Evolutionary conservation across 2,888 invertebrate species (phyloP).

Genomic region (Microplitis manilae): DNA sequence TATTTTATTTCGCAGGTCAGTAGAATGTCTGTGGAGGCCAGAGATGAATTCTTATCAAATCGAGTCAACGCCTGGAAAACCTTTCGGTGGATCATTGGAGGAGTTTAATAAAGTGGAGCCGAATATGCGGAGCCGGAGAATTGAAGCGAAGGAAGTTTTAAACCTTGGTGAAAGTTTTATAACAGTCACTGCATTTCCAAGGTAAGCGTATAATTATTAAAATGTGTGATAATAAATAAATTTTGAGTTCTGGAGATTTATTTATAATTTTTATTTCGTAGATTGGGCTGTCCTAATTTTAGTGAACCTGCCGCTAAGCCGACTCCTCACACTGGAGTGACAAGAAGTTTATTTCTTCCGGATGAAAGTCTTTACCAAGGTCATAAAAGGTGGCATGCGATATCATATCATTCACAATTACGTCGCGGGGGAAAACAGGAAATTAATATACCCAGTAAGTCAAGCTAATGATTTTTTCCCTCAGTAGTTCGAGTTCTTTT

Average conservation of each 20-base stretch:
- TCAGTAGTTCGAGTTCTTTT: too few species aligned
- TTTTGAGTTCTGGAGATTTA: background rate
- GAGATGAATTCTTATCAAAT: slow-evolving; percentile 99
- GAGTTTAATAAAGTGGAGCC: slow-evolving; percentile 98
- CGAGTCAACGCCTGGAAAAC: slow-evolving; percentile 98
- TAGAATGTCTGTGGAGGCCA: slow-evolving; percentile 94
- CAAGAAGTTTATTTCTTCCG: slow-evolving; percentile 91
- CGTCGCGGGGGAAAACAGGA: slow-evolving; percentile 94
- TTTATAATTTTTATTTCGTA: slow-evolving; percentile 65
- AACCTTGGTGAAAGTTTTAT: slow-evolving; percentile 86
- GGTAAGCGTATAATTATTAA: slow-evolving; percentile 73
- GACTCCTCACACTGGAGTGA: slow-evolving; percentile 80
- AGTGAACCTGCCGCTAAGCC: slow-evolving; percentile 85
- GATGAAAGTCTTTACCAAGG: slow-evolving; percentile 93
- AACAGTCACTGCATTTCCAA: slow-evolving; percentile 93
- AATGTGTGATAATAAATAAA: too few species aligned
- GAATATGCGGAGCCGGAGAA: slow-evolving; percentile 92
- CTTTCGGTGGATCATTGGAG: slow-evolving; percentile 93
- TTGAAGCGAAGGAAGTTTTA: slow-evolving; percentile 85
- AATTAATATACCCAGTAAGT: slow-evolving; percentile 93
- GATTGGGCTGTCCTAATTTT: slow-evolving; percentile 90
- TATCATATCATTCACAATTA: slow-evolving; percentile 92
- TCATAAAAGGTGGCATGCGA: slow-evolving; percentile 93
- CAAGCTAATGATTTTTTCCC: too few species aligned
- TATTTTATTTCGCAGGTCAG: slow-evolving; percentile 68